Percentiles rank a stretch among this genome's conserved stretches.
phyloP scores from a whole-genome alignment of 2,888 invertebrate genomes.

The Hoplodrina blanda region DNA sequence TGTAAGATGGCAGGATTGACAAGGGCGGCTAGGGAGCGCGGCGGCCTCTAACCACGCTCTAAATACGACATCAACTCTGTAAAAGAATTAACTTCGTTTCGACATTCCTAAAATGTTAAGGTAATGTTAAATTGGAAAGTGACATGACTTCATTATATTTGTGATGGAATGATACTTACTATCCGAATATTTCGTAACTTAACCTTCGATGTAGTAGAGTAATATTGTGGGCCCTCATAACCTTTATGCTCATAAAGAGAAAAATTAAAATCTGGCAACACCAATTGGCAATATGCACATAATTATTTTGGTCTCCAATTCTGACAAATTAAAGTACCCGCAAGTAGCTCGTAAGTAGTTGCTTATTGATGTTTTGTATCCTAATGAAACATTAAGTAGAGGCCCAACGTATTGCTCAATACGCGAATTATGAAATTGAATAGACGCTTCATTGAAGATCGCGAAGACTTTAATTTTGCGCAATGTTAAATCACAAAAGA shows the following conservation, averaged over 20 bases:
- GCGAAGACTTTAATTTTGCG: constrained; percentile 18
- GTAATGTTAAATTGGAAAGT: constrained; percentile 2
- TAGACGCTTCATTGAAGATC: constrained; percentile 39
- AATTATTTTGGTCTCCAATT: neutral
- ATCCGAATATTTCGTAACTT: neutral
- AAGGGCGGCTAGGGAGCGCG: constrained; percentile 2
- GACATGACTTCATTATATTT: neutral
- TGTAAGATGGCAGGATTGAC: neutral
- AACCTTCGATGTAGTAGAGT: neutral
- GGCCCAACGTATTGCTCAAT: constrained; percentile 32
- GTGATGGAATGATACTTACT: constrained; percentile 1
- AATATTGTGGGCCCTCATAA: neutral
- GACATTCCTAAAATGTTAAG: constrained; percentile 28
- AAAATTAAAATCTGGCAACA: neutral
- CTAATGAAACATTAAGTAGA: constrained; percentile 7
- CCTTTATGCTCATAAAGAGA: neutral
- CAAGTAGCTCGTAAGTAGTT: neutral
- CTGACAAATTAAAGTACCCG: neutral
- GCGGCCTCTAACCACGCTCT: constrained; percentile 52
- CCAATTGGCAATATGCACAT: neutral
- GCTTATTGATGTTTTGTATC: constrained; percentile 22
- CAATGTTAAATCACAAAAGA: constrained; percentile 23
- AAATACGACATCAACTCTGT: constrained; percentile 41
- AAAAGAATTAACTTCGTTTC: constrained; percentile 29
- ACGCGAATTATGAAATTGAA: constrained; percentile 31